Percentiles rank a stretch among this genome's conserved stretches.
These are phyloP conservation scores for Phoeniculus purpureus DNA, from an alignment of 2,797 vertebrate genomes.

Conservation along the genomic window DNA sequence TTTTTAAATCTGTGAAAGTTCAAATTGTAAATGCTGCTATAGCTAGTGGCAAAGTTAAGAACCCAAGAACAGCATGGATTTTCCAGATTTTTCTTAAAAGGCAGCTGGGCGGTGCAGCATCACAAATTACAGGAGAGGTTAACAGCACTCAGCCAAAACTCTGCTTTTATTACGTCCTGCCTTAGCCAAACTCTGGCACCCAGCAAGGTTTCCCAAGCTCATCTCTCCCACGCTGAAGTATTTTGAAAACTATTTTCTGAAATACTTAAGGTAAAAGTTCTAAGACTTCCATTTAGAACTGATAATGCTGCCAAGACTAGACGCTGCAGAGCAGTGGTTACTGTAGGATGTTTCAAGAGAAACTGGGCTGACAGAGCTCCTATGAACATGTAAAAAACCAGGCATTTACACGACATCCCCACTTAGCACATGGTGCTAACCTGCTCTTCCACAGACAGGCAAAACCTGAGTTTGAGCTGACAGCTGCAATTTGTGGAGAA, in stretches of 20 bases:
- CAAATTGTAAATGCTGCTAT: conserved; percentile 25
- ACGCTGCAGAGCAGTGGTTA: not conserved
- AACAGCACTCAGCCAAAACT: conserved; percentile 5
- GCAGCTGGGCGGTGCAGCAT: not conserved
- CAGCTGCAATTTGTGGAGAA: not conserved
- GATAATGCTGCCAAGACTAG: not conserved
- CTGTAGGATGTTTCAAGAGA: not conserved
- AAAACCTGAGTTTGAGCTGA: not conserved
- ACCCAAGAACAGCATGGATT: not conserved
- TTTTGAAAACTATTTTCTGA: conserved; percentile 36
- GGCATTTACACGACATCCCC: not conserved
- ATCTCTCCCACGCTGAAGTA: conserved; percentile 25
- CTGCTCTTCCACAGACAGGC: not conserved
- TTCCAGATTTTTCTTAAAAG: conserved; percentile 54
- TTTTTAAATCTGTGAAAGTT: conserved; percentile 53
- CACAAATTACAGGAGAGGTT: conserved; percentile 46
- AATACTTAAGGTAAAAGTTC: not conserved
- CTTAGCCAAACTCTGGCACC: conserved; percentile 23
- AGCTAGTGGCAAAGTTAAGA: conserved; percentile 40
- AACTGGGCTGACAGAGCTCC: not conserved
- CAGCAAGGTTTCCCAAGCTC: conserved; percentile 24
- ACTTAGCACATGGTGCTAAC: not conserved
- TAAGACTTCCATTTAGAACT: no score
- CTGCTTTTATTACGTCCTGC: conserved; percentile 13
- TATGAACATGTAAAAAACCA: not conserved